Evolutionary conservation across 2,888 invertebrate species (phyloP).

Genomic region (Atethmia centrago): DNA sequence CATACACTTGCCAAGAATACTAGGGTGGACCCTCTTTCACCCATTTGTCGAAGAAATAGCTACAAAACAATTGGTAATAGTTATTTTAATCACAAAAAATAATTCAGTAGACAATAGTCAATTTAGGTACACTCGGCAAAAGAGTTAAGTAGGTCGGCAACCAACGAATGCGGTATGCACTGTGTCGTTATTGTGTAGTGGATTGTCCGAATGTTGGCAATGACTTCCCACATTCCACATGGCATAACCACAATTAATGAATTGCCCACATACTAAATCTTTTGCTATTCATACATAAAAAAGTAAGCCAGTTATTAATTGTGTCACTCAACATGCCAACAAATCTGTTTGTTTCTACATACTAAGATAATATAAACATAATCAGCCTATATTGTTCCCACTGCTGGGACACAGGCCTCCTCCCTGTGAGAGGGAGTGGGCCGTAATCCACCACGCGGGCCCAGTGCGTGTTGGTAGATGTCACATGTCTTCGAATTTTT

Average conservation of each 20-base stretch:
- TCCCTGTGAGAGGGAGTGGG: too few species aligned
- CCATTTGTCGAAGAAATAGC: slow-evolving; percentile 87
- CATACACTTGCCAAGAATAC: slow-evolving; percentile 86
- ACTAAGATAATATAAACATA: not conserved
- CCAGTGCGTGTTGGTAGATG: too few species aligned
- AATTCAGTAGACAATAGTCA: slow-evolving; percentile 11
- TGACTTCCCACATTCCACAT: not conserved
- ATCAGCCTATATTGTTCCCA: too few species aligned
- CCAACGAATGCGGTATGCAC: not conserved
- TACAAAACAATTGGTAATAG: slow-evolving; percentile 79
- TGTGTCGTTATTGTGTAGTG: not conserved
- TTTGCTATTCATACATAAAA: not conserved
- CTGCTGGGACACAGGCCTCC: too few species aligned
- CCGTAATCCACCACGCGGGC: too few species aligned
- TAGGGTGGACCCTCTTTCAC: slow-evolving; percentile 89
- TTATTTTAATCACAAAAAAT: slow-evolving; percentile 51
- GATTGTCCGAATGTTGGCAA: not conserved
- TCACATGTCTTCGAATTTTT: too few species aligned
- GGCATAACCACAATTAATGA: not conserved
- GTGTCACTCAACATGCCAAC: slow-evolving; percentile 18
- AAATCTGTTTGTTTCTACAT: slow-evolving; percentile 4
- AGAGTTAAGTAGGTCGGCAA: slow-evolving; percentile 20
- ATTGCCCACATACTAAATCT: slow-evolving; percentile 14
- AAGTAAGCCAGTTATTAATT: slow-evolving; percentile 12
- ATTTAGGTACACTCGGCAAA: slow-evolving; percentile 1